These are phyloP conservation scores for Hypotaenidia philippensis DNA, from an alignment of 2,797 vertebrate species.

Conservation along the genomic window DNA sequence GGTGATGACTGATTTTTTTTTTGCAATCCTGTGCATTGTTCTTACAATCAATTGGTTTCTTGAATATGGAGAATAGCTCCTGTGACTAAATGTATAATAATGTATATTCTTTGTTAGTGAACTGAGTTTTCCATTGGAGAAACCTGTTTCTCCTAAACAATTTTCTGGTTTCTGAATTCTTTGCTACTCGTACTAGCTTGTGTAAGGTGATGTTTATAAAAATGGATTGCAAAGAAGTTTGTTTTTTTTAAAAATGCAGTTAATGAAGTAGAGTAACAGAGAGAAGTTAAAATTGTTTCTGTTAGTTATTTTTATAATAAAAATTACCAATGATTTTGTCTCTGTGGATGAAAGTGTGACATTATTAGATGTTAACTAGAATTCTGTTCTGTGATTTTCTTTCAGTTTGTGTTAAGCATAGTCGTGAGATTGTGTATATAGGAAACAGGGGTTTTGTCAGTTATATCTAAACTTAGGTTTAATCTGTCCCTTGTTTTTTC, in stretches of 20 bases:
- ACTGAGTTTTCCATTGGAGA: not conserved
- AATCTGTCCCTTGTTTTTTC: not conserved
- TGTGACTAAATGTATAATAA: not conserved
- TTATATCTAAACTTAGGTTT: not conserved
- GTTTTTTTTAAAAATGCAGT: not conserved
- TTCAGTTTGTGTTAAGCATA: not conserved
- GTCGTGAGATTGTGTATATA: not conserved
- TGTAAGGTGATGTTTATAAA: not conserved
- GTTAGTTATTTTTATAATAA: not conserved
- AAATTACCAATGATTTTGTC: not conserved
- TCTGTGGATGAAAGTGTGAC: not conserved
- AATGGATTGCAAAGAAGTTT: not conserved
- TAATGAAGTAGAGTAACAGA: not conserved
- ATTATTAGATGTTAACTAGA: not conserved
- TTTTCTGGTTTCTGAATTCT: not conserved
- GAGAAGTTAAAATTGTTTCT: not conserved
- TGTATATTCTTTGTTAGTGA: not conserved
- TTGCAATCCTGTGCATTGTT: not conserved
- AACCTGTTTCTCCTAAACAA: not conserved
- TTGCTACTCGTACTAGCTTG: not conserved
- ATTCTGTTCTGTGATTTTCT: not conserved
- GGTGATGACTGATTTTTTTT: not conserved
- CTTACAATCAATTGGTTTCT: not conserved
- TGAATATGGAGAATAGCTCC: not conserved
- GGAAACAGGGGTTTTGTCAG: not conserved